phyloP scores from a whole-genome alignment of 2,113 vertebrate genomes.

The Hypomesus transpacificus region DNA sequence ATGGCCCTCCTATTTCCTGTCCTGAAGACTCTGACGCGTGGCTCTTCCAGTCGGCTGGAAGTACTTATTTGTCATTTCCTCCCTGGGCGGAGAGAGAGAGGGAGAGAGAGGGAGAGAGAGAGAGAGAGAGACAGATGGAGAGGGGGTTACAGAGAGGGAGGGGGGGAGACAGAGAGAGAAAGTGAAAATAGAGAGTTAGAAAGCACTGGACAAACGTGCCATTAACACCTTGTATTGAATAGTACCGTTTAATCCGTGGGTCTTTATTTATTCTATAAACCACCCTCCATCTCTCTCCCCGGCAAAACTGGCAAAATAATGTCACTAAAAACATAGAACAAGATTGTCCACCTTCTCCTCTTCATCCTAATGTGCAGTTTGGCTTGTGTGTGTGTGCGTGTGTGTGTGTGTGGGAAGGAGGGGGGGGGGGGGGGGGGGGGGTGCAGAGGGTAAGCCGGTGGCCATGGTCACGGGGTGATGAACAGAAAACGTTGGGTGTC shows the following conservation, averaged over 20 bases:
- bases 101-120: conserved; percentile 2
- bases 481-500: conserved; percentile 18
- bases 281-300: too few species aligned
- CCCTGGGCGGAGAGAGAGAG: conserved; percentile 20
- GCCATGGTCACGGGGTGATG: not conserved
- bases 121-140: conserved; percentile 17
- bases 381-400: too few species aligned
- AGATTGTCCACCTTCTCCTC: too few species aligned
- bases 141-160: conserved; percentile 6
- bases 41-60: conserved; percentile 41
- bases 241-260: too few species aligned
- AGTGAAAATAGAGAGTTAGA: not conserved
- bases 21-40: conserved; percentile 34
- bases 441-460: not conserved
- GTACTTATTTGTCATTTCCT: conserved; percentile 56
- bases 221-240: too few species aligned
- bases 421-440: too few species aligned
- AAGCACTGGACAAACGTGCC: not conserved
- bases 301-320: too few species aligned
- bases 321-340: too few species aligned
- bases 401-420: too few species aligned
- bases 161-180: not conserved
- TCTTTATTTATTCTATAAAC: too few species aligned
- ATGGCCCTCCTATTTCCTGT: conserved; percentile 50
- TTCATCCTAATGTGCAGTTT: too few species aligned